Evolutionary conservation across 2,888 invertebrate species (phyloP), one percentile per base, ranked within the genome.

Genomic region (Lingula anatina): DNA sequence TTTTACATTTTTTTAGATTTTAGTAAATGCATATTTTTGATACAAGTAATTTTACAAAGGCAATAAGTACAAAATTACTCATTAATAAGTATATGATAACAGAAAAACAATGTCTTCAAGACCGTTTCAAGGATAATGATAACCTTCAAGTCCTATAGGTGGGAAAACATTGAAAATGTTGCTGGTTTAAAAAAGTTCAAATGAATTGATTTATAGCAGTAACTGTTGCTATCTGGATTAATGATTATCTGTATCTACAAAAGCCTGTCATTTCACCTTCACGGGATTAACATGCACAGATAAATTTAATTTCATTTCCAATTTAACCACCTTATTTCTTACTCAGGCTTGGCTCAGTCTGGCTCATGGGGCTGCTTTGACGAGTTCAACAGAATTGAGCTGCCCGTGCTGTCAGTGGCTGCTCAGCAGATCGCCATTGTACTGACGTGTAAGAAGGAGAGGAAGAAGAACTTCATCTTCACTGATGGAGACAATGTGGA

Each of bases 361-460:
- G 78, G 78, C 21, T 70, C 76, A 0, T 78, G 77, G 76, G 78
- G 78, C 25, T 78, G 78, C 57, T 78, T 78, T 61, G 78, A 78
- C 53, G 78, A 78, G 65, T 78, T 78, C 55, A 78, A 78, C 61
- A 65, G 77, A 46, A 95, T 95, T 53, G 94, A 95, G 76, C 79
- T 95, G 49, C 94, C 95, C 0, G 96, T 96, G 1, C 73, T 91
- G 20, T 91, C 90, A 0, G 96, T 96, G 3, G 96, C 96, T 2
- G 95, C 96, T 1, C 95, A 96, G 78, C 96, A 96, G 79, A 90
- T 96, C 21, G 93, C 95, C 18, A 91, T 95, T 12, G 77, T 81
- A 7, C 81, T 95, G 12, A 85, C 88, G 0, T 91, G 92, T 42
- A 94, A 93, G 76, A 92, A 92, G 70, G 96, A 96, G 72, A 89